These are phyloP conservation scores for Sitobion miscanthi DNA, from an alignment of 1,140 invertebrate species.

Conservation along the genomic window DNA sequence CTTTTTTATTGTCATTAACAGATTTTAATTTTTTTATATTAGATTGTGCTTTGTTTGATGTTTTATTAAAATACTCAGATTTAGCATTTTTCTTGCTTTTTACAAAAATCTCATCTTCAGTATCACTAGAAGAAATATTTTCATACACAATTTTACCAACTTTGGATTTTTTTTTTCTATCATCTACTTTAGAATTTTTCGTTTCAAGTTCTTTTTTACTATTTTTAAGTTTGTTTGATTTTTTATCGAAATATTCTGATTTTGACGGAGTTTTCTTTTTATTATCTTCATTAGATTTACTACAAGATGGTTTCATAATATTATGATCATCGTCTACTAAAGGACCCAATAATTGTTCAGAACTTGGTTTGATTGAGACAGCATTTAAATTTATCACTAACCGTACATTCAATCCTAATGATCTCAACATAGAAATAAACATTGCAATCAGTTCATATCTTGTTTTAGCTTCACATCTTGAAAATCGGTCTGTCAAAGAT, in stretches of 20 bases:
- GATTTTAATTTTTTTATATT: conserved; percentile 25
- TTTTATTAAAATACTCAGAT: conserved; percentile 37
- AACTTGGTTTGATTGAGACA: conserved; percentile 69
- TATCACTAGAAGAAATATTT: conserved; percentile 16
- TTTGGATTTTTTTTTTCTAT: not conserved
- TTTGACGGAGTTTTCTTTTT: conserved; percentile 53
- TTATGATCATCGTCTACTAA: conserved; percentile 65
- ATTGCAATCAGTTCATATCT: conserved; percentile 75
- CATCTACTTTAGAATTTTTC: conserved; percentile 23
- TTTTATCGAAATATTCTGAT: conserved; percentile 47
- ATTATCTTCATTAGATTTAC: conserved; percentile 6
- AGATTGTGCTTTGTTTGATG: not conserved
- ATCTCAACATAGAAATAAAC: conserved; percentile 77
- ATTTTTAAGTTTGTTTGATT: not conserved
- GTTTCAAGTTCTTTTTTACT: not conserved
- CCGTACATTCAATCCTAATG: conserved; percentile 80
- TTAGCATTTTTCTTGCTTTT: not conserved
- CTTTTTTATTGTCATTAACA: conserved; percentile 21
- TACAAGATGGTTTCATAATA: conserved; percentile 52
- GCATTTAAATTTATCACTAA: conserved; percentile 74
- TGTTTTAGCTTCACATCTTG: conserved; percentile 68
- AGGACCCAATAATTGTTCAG: conserved; percentile 67
- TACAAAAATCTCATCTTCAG: conserved; percentile 23
- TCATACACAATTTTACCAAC: not conserved
- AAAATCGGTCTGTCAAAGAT: conserved; percentile 69